phyloP scores from a whole-genome alignment of 2,797 vertebrate genomes.

The Selene dorsalis region DNA sequence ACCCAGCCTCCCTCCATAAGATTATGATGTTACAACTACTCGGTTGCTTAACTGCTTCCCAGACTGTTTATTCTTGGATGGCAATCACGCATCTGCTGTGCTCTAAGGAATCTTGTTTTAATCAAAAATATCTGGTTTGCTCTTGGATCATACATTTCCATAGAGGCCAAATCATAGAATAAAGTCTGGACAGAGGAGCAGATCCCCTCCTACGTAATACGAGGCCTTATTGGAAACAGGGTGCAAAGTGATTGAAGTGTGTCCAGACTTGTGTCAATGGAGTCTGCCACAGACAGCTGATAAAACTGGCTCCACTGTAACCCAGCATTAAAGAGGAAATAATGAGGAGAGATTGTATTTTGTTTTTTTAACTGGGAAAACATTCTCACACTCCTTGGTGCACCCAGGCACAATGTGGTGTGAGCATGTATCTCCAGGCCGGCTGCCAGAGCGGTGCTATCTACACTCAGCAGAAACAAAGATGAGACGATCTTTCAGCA shows the following conservation, averaged over 20 bases:
- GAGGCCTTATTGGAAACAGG: conserved; percentile 69
- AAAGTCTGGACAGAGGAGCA: conserved; percentile 64
- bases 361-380: conserved; percentile 25
- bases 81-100: conserved; percentile 48
- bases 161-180: conserved; percentile 66
- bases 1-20: conserved; percentile 49
- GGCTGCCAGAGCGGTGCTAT: conserved; percentile 9
- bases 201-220: conserved; percentile 63
- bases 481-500: conserved; percentile 27
- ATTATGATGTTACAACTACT: conserved; percentile 59
- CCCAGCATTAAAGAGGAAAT: conserved; percentile 47
- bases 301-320: conserved; percentile 33
- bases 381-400: conserved; percentile 5
- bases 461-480: conserved; percentile 28
- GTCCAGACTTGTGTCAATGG: conserved; percentile 63
- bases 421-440: background rate
- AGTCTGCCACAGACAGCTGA: conserved; percentile 55
- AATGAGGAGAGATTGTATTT: conserved; percentile 43
- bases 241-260: conserved; percentile 57
- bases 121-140: conserved; percentile 70
- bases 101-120: conserved; percentile 67
- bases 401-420: background rate
- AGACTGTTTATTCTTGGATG: conserved; percentile 72
- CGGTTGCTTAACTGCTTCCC: conserved; percentile 49
- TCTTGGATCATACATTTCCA: conserved; percentile 62